These are phyloP conservation scores for Troglohyphantes excavatus DNA, from an alignment of 2,888 invertebrate genomes.

Conservation along the genomic window DNA sequence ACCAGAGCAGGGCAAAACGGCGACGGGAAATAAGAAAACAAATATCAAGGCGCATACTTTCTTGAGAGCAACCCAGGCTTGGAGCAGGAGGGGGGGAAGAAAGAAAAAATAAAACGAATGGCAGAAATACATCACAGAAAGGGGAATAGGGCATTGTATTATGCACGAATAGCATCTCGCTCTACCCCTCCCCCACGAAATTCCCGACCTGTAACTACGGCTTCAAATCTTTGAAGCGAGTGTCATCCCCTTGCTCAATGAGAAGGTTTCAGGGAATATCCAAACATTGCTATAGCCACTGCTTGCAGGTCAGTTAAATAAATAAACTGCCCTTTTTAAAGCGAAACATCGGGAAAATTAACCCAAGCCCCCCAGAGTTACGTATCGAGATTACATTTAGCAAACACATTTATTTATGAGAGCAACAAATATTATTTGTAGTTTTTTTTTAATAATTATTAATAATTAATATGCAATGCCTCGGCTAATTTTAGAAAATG, in stretches of 20 bases:
- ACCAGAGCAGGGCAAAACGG: slow-evolving; percentile 8
- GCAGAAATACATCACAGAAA: slow-evolving; percentile 61
- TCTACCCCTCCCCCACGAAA: slow-evolving; percentile 63
- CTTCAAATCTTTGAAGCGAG: slow-evolving; percentile 53
- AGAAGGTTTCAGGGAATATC: slow-evolving; percentile 17
- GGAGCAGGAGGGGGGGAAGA: slow-evolving; percentile 7
- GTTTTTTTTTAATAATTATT: no score
- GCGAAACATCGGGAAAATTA: no score
- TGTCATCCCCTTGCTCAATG: slow-evolving; percentile 56
- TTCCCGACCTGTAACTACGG: slow-evolving; percentile 57
- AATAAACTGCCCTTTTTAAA: no score
- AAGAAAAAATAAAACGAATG: slow-evolving; percentile 26
- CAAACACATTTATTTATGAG: no score
- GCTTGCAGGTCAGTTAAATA: no score
- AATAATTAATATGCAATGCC: no score
- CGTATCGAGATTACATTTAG: no score
- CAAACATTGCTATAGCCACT: background rate
- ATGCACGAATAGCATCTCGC: slow-evolving; percentile 46
- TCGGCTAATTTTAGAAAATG: no score
- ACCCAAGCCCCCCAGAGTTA: no score
- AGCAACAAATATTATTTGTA: no score
- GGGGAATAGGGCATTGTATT: slow-evolving; percentile 72
- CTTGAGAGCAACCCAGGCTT: slow-evolving; percentile 38
- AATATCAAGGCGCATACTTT: slow-evolving; percentile 58
- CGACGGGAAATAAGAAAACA: slow-evolving; percentile 24